Evolutionary conservation across 2,888 invertebrate genomes (phyloP).

Genomic region (Melinopterus prodromus): DNA sequence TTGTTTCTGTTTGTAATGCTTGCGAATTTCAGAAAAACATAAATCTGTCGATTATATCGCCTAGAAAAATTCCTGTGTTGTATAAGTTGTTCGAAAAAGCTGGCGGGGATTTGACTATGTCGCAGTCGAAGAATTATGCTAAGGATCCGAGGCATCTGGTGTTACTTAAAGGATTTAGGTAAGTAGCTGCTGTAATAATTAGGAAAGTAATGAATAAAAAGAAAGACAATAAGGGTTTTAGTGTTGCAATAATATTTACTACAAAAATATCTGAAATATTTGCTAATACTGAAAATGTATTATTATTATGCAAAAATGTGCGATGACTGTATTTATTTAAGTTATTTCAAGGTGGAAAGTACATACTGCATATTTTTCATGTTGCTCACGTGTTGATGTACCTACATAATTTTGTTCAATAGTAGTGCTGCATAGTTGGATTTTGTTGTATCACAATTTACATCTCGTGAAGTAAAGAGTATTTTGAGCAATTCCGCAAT

Average conservation of each 20-base stretch:
- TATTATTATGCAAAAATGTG: neutral
- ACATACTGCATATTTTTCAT: neutral
- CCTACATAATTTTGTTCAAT: neutral
- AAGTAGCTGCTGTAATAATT: slow-evolving; percentile 36
- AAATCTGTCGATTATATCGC: slow-evolving; percentile 87
- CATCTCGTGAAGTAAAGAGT: too few species aligned
- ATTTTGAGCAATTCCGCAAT: neutral
- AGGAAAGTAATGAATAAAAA: neutral
- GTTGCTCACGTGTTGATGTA: neutral
- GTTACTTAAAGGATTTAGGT: slow-evolving; percentile 76
- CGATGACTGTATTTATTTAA: neutral
- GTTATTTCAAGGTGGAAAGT: neutral
- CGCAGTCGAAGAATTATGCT: slow-evolving; percentile 89
- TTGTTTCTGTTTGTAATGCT: slow-evolving; percentile 56
- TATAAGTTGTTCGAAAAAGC: slow-evolving; percentile 90
- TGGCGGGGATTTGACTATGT: slow-evolving; percentile 81
- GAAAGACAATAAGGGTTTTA: neutral
- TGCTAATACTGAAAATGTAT: neutral
- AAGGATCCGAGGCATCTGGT: slow-evolving; percentile 87
- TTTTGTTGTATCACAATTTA: neutral
- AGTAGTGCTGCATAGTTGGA: neutral
- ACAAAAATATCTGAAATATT: neutral
- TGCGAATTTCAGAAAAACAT: slow-evolving; percentile 68
- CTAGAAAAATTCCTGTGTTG: slow-evolving; percentile 85
- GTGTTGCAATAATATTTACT: neutral